Base-by-base conservation (phyloP, 2,888 invertebrate genomes). In the Napeogenes sylphis region DNA sequence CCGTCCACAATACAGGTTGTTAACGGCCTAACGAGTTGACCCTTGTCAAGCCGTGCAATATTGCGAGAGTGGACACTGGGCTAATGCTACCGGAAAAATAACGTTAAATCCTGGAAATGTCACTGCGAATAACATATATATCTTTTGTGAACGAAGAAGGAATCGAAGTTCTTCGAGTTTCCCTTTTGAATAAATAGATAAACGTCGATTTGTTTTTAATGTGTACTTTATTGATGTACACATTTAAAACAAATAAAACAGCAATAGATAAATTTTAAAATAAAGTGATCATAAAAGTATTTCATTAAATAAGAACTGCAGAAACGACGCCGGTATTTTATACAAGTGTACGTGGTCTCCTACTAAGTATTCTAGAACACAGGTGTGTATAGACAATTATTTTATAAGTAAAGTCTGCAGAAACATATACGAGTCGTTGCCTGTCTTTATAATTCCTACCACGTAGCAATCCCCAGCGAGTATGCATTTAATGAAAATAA, bases 401-500 rank as follows among this genome's bases (percentile, higher is more conserved):
- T 21, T 45, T 57, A 46, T n/a, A 30, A 42, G 51, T 30, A 21
- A 61, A 45, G 42, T 35, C 60, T 56, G 59, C 53, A 60, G 47
- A 62, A 62, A 62, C 65, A 63, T 58, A 58, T 56, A 58, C 33
- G n/a, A 47, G 35, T 46, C 33, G 58, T 62, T 54, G 42, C 45
- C 56, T 56, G 51, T 61, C 59, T 64, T 70, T 58, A 64, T 54
- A 64, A 75, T 73, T 71, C 74, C 8, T 33, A 59, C 56, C 75
- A 74, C 75, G 75, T 73, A 68, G 56, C 67, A 69, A 63, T 66
- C 65, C 68, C 65, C 60, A 61, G 62, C 55, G 53, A 73, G 70
- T 65, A 73, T 74, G 72, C 75, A 70, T 71, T 75, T 75, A 75
- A 75, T 75, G 75, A 74, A 74, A 75, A 73, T 73, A 74, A 73